Conservation (phyloP, 1,140 invertebrate genomes). For the Xylocopa sonorina region DNA sequence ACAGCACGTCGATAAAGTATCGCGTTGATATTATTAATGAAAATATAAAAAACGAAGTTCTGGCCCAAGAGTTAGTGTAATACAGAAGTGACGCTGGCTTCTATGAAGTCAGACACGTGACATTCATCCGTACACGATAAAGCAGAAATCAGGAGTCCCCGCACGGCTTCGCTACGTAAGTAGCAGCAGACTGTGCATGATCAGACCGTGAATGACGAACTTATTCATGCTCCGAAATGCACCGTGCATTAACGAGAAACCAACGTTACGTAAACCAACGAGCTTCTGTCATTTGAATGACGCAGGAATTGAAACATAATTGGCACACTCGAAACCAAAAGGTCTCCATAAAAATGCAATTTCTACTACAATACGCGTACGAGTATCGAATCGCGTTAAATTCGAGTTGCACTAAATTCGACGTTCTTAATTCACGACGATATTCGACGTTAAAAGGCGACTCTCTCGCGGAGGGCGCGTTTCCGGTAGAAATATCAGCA, state of each 20-base stretch:
- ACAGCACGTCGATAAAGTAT: no score
- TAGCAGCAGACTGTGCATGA: background rate
- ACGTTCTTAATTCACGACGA: background rate
- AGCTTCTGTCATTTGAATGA: slow-evolving; percentile 59
- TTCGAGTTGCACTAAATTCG: no score
- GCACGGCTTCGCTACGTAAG: background rate
- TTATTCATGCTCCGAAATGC: background rate
- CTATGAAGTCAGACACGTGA: background rate
- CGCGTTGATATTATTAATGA: no score
- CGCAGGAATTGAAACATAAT: slow-evolving; percentile 28
- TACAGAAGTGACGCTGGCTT: background rate
- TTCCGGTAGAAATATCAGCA: slow-evolving; percentile 2
- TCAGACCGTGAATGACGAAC: background rate
- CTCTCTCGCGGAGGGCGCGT: background rate
- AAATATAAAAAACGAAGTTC: no score
- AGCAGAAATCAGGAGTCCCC: background rate
- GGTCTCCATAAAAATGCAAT: no score
- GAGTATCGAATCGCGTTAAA: no score
- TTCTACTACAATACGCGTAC: no score
- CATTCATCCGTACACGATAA: background rate
- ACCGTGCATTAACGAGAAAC: background rate
- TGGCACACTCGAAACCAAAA: no score
- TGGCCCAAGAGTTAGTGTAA: no score
- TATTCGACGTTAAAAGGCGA: background rate
- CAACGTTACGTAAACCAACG: background rate